phyloP scores from a whole-genome alignment of 1,140 invertebrate genomes.

The Nasonia vitripennis region DNA sequence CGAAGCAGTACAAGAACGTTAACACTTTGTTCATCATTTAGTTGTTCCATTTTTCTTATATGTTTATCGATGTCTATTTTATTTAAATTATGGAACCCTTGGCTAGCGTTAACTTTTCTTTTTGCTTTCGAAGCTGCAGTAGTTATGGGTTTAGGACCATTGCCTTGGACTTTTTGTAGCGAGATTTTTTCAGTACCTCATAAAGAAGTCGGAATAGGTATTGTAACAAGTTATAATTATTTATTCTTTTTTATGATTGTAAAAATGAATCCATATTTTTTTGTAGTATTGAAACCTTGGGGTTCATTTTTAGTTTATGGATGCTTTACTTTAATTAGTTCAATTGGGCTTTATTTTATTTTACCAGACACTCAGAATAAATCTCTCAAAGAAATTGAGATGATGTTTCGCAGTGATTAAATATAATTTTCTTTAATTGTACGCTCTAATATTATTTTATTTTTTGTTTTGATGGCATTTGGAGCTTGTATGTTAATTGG shows the following conservation, averaged over 20 bases:
- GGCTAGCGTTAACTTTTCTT: slow-evolving; percentile 75
- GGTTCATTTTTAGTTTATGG: slow-evolving; percentile 83
- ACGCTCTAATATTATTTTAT: no score
- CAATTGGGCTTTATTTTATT: slow-evolving; percentile 79
- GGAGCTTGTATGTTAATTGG: no score
- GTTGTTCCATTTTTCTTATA: slow-evolving; percentile 75
- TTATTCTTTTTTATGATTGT: slow-evolving; percentile 82
- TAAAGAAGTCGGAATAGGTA: slow-evolving; percentile 78
- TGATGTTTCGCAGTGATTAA: slow-evolving; percentile 67
- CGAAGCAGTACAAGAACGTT: slow-evolving; percentile 77
- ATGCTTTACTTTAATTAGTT: slow-evolving; percentile 79
- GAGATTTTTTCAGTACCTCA: slow-evolving; percentile 79
- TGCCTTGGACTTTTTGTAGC: slow-evolving; percentile 84
- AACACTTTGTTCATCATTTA: slow-evolving; percentile 77
- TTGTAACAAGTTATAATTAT: slow-evolving; percentile 81
- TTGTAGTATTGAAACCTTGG: slow-evolving; percentile 76
- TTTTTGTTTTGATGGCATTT: no score
- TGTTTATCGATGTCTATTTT: slow-evolving; percentile 69
- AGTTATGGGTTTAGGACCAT: slow-evolving; percentile 77
- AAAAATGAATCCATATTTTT: slow-evolving; percentile 81
- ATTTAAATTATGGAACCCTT: slow-evolving; percentile 66
- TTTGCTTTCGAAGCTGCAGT: slow-evolving; percentile 77
- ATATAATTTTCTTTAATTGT: background rate
- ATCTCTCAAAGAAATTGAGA: slow-evolving; percentile 85
- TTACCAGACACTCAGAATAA: slow-evolving; percentile 89